A percentile compares a stretch with the other conserved stretches of the same genome.
Evolutionary conservation across 2,113 vertebrate species (phyloP).

Genomic region (Elaphurus davidianus): DNA sequence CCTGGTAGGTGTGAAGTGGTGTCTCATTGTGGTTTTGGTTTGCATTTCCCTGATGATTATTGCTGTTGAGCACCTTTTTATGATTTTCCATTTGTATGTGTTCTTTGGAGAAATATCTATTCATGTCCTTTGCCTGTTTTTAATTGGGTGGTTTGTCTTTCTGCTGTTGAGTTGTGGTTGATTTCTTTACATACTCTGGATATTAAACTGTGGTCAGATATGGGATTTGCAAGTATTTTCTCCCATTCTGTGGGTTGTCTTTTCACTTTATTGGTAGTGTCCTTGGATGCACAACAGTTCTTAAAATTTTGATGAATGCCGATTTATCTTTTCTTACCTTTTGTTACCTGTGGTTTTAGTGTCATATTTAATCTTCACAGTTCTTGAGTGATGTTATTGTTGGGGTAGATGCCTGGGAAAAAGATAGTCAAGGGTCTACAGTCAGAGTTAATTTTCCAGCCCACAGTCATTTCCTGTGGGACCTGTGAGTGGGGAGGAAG

Average conservation of each 20-base stretch:
- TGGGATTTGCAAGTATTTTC: background rate
- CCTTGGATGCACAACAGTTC: background rate
- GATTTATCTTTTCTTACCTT: background rate
- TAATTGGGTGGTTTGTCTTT: background rate
- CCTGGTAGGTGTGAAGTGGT: background rate
- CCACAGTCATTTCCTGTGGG: background rate
- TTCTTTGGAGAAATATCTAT: background rate
- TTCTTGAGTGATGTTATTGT: background rate
- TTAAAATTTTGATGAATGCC: background rate
- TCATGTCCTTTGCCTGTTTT: background rate
- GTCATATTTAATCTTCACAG: background rate
- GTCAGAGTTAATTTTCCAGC: background rate
- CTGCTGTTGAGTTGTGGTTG: background rate
- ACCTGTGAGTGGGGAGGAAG: background rate
- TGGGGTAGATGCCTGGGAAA: background rate
- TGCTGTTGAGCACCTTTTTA: background rate
- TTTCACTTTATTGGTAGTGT: background rate
- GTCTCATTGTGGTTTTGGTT: background rate
- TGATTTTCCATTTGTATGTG: background rate
- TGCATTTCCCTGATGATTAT: background rate
- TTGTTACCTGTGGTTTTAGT: background rate
- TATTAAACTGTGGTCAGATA: background rate
- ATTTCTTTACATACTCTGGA: background rate
- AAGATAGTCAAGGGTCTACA: background rate
- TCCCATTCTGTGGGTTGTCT: background rate